Percentiles rank a stretch among this genome's conserved stretches.
Conservation (phyloP, 2,113 vertebrate species). For the Scopus umbretta region DNA sequence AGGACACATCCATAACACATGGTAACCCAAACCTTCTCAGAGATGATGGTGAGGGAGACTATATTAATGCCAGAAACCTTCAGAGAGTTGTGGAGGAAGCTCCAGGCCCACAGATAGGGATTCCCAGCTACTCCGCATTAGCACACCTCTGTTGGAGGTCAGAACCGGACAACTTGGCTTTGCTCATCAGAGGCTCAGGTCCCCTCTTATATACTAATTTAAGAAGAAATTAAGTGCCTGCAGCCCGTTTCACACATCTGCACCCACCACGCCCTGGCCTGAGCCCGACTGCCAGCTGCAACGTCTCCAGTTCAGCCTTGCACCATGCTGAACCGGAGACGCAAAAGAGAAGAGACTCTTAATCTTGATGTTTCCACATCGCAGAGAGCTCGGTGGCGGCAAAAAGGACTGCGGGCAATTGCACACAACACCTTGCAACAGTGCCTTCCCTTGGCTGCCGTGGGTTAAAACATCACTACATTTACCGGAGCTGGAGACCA, state of each 20-base stretch:
- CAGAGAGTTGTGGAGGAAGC: not conserved
- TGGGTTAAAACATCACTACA: not conserved
- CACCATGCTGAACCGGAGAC: fast-evolving
- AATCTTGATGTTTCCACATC: not conserved
- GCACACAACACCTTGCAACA: not conserved
- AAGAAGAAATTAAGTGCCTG: not conserved
- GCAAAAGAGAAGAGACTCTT: no score
- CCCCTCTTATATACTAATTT: no score
- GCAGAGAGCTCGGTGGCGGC: not conserved
- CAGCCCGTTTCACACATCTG: not conserved
- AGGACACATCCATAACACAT: not conserved
- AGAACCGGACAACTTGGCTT: not conserved
- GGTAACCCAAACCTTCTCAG: not conserved
- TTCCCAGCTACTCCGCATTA: not conserved
- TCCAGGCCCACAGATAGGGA: not conserved
- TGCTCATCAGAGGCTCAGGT: not conserved
- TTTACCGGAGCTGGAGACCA: not conserved
- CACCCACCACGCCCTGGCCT: not conserved
- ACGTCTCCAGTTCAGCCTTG: not conserved
- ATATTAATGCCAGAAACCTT: not conserved
- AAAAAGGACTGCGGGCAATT: not conserved
- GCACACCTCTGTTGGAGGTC: not conserved
- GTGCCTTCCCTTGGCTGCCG: not conserved
- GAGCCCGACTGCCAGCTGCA: not conserved
- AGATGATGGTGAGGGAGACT: not conserved